Conservation (phyloP, 2,888 invertebrate species). For the Dasysyrphus albostriatus region DNA sequence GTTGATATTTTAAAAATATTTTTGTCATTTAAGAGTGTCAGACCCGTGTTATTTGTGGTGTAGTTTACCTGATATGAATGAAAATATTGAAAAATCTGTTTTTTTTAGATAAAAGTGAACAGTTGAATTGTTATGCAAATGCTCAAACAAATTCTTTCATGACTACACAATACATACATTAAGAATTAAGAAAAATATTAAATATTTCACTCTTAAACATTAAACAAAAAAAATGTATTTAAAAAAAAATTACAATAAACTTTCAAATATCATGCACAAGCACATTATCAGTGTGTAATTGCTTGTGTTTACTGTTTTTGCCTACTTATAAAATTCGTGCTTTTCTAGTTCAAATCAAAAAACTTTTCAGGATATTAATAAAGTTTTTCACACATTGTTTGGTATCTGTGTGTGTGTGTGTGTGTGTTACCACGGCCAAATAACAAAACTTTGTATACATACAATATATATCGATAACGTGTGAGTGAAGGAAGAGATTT, state of each 20-base stretch:
- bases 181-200: neutral
- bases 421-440: conserved; percentile 76
- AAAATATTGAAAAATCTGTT: neutral
- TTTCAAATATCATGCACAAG: conserved; percentile 12
- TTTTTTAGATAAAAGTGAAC: neutral
- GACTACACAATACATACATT: neutral
- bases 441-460: conserved; percentile 75
- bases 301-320: conserved; percentile 42
- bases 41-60: conserved; percentile 28
- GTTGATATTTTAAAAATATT: neutral
- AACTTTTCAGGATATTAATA: conserved; percentile 33
- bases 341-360: conserved; percentile 31
- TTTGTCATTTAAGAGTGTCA: conserved; percentile 1
- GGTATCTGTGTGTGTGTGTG: conserved; percentile 78
- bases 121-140: conserved; percentile 3
- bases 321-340: conserved; percentile 26
- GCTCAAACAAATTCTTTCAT: neutral
- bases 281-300: conserved; percentile 49
- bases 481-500: conserved; percentile 8
- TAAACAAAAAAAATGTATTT: neutral
- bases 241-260: conserved; percentile 26
- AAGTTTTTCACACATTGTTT: conserved; percentile 31
- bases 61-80: conserved; percentile 15
- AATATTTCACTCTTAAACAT: conserved; percentile 6
- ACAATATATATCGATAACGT: conserved; percentile 35